Base-by-base conservation (phyloP, 2,888 invertebrate genomes). In the Tenthredo livida region DNA sequence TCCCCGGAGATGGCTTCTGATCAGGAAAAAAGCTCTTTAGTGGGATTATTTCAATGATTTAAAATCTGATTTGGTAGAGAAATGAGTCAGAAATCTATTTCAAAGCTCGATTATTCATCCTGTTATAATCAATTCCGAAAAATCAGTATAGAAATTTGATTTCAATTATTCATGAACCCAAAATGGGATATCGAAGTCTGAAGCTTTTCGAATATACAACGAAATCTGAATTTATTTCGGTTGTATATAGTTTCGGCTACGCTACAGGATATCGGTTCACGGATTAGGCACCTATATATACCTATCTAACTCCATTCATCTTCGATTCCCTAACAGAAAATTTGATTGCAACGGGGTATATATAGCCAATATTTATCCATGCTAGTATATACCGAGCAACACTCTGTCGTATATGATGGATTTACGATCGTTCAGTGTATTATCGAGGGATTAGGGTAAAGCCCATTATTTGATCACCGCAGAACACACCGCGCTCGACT, bases 391-490 rank as follows among this genome's bases (percentile, higher is more conserved):
- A 37, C 7, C 37, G 37, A 37, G 33, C 0, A 7, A 73, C 21
- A 29, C 29, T 29, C 29, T 17, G 50, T 29, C n/a, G 2, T 54
- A 33, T 50, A 29, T 17, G 47, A 77, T 77, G n/a, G 50, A 77
- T 29, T 25, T 7, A 50, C 10, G 12, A 33, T 50, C 47, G n/a
- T 29, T 17, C 50, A 15, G 17, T 33, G 54, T 54, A 54, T 77
- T 29, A 77, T 33, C 50, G 29, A 50, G 10, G 15, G 77, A 29
- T 25, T 77, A 33, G 54, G 77, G 9, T n/a, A 54, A 50, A 15
- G 3, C 77, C 33, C 29, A n/a, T 47, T 10, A 43, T 75, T 77
- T 77, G 33, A 67, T 17, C 77, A 77, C 25, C 50, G 50, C 54
- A n/a, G 4, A 21, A 37, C 37, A 54, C 77, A 77, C 50, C 29